Base-by-base conservation (phyloP, 2,113 vertebrate species). In the Sula dactylatra region DNA sequence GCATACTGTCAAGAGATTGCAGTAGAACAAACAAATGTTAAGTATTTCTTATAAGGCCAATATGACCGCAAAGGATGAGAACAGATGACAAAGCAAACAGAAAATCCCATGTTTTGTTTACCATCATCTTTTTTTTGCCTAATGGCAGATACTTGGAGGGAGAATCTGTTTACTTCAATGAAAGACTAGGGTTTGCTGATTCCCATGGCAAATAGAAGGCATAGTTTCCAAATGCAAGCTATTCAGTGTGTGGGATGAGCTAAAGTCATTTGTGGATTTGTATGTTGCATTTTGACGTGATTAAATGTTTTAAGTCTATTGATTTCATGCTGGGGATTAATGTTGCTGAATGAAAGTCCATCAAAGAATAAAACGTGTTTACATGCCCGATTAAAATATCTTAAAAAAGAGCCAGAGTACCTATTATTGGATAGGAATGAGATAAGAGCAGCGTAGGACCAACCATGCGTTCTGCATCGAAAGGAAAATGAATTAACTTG, bases 281-380 rank as follows among this genome's bases (percentile, higher is more conserved):
- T 91, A 50, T 83, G 78, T 95, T 97, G 78, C 65, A 10, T 97
- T 98, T 97, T 94, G 88, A 86, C 36, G 3, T 95, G 95, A 97
- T 97, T 97, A 97, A 97, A 88, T 93, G 78, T 95, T 96, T 92
- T 96, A 97, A 97, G 93, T 96, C 91, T 97, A 93, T 95, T 96
- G 97, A 97, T 98, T 98, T 96, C 94, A 91, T 93, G 97, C 94
- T 94, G 93, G 49, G 95, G 93, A 97, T 97, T 97, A 97, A 97
- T 96, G 97, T 96, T 93, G 91, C 96, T 94, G 92, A 95, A 96
- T 96, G 94, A 95, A 95, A 86, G 64, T 95, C 79, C 89, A 91
- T 96, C 90, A 96, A 96, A 92, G 94, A 98, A 95, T 96, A 94
- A 95, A 87, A 95, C 0, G 0, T 90, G 95, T 97, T 97, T 96